phyloP scores from a whole-genome alignment of 2,888 invertebrate genomes.

The Acleris sparsana region DNA sequence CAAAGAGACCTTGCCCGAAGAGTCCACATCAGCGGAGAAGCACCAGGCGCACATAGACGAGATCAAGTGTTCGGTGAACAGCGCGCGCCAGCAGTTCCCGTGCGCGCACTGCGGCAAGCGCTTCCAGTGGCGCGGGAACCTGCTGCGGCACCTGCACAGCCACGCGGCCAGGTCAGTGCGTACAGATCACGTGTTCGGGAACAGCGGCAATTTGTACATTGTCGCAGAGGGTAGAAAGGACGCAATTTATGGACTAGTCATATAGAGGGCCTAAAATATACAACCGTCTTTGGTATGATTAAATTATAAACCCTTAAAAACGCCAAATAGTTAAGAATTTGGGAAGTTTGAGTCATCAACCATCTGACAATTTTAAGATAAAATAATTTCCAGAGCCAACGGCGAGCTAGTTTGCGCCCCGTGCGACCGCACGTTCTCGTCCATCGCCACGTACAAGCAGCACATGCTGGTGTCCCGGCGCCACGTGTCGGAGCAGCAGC shows the following conservation, averaged over 20 bases:
- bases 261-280: too few relatives aligned
- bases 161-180: constrained; percentile 74
- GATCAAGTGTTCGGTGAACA: constrained; percentile 57
- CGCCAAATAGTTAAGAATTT: too few relatives aligned
- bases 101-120: constrained; percentile 86
- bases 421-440: constrained; percentile 69
- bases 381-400: constrained; percentile 55
- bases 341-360: too few relatives aligned
- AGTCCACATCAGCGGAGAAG: constrained; percentile 42
- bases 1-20: constrained; percentile 49
- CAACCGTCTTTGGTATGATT: too few relatives aligned
- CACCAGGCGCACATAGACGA: constrained; percentile 51
- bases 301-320: too few relatives aligned
- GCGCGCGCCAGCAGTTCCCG: constrained; percentile 50
- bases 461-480: constrained; percentile 54
- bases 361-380: too few relatives aligned
- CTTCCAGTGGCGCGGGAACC: constrained; percentile 92
- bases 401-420: constrained; percentile 69
- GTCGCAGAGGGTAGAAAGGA: too few relatives aligned
- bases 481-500: constrained; percentile 28
- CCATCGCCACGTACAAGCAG: constrained; percentile 71
- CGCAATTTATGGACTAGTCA: too few relatives aligned
- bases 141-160: constrained; percentile 89
- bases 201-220: too few relatives aligned
- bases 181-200: too few relatives aligned